Percentiles rank a stretch among this genome's conserved stretches.
These are phyloP conservation scores for Cephus pulcher DNA, from an alignment of 2,888 invertebrate species.

Conservation along the genomic window DNA sequence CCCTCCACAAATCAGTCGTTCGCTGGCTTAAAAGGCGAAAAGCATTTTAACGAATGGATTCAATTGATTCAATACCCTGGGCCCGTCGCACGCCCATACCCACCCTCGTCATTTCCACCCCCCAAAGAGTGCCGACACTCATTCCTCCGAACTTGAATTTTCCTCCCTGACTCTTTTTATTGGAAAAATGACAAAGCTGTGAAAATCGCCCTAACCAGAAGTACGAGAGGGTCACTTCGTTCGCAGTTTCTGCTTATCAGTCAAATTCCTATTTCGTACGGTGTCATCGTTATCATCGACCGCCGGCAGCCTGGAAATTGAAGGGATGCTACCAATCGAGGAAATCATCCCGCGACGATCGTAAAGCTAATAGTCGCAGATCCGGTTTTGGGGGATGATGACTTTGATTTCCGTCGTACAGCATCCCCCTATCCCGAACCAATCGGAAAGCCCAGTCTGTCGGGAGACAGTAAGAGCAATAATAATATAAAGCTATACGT, in stretches of 20 bases:
- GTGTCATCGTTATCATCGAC: neutral
- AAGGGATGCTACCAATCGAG: neutral
- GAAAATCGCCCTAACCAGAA: neutral
- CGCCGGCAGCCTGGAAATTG: neutral
- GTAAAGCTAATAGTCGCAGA: neutral
- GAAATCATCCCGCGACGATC: neutral
- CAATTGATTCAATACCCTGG: constrained; percentile 22
- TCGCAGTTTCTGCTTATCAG: neutral
- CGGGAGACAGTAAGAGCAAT: neutral
- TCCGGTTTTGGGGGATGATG: neutral
- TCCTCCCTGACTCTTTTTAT: neutral
- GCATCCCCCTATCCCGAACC: neutral
- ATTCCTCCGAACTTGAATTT: neutral
- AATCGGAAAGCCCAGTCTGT: neutral
- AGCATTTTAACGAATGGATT: constrained; percentile 22
- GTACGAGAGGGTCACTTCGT: neutral
- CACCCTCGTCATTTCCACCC: no score
- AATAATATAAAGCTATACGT: neutral
- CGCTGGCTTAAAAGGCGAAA: constrained; percentile 10
- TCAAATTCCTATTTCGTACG: neutral
- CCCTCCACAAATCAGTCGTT: constrained; percentile 29
- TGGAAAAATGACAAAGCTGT: neutral
- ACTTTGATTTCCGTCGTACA: neutral
- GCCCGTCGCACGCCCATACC: no score
- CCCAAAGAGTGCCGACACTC: neutral